Conservation (phyloP, 2,888 invertebrate genomes). For the Nemotelus pantherinus region DNA sequence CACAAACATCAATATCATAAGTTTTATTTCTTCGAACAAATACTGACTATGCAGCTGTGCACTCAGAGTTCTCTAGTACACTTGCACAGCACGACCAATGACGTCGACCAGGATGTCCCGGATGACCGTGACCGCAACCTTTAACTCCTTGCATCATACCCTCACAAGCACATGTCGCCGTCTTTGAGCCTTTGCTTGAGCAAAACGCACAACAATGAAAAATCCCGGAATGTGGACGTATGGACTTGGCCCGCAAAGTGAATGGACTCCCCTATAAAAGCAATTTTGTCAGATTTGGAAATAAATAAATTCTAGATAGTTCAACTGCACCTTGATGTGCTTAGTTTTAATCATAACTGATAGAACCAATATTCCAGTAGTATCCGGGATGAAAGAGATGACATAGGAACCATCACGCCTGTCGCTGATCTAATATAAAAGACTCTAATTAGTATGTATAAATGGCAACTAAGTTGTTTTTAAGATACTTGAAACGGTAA, state of each 20-base stretch:
- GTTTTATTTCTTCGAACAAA: background rate
- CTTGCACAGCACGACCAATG: constrained; percentile 88
- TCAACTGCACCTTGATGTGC: constrained; percentile 70
- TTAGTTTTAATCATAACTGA: constrained; percentile 72
- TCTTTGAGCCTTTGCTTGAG: constrained; percentile 78
- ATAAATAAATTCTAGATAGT: background rate
- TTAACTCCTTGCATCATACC: constrained; percentile 79
- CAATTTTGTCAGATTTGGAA: constrained; percentile 46
- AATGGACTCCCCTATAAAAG: constrained; percentile 73
- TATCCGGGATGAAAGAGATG: constrained; percentile 71
- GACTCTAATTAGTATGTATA: background rate
- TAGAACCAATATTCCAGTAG: constrained; percentile 72
- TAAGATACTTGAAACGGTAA: constrained; percentile 65
- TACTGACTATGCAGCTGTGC: constrained; percentile 63
- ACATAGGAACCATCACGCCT: constrained; percentile 73
- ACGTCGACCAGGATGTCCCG: constrained; percentile 79
- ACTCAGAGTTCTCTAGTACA: constrained; percentile 71
- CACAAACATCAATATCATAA: background rate
- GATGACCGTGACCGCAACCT: constrained; percentile 85
- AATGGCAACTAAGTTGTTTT: constrained; percentile 54
- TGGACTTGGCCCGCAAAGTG: constrained; percentile 71
- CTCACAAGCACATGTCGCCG: constrained; percentile 76
- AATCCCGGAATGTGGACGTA: constrained; percentile 74
- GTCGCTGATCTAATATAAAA: constrained; percentile 67
- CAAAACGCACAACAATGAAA: constrained; percentile 86